Evolutionary conservation across 1,140 invertebrate genomes (phyloP).

Genomic region (Rhopalosiphum padi): DNA sequence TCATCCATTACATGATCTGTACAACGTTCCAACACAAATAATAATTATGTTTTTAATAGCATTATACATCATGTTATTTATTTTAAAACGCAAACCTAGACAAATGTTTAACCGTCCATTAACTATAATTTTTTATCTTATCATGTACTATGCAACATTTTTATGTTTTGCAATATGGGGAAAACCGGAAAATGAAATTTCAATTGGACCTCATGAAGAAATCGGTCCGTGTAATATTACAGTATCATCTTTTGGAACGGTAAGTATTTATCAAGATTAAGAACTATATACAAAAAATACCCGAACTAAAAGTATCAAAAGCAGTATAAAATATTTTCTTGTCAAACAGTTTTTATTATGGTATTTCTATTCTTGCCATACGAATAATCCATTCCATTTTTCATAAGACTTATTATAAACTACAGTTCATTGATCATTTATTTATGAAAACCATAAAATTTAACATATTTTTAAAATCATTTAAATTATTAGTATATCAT

Average conservation of each 20-base stretch:
- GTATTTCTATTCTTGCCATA: background rate
- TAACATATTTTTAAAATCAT: background rate
- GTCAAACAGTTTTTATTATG: background rate
- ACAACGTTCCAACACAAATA: constrained; percentile 59
- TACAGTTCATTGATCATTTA: background rate
- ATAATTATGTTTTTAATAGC: constrained; percentile 24
- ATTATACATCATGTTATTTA: background rate
- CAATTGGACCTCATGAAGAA: constrained; percentile 76
- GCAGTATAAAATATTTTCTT: background rate
- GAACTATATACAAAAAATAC: background rate
- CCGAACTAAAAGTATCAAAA: background rate
- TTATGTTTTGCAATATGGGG: constrained; percentile 68
- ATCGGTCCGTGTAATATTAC: constrained; percentile 76
- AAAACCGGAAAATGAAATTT: constrained; percentile 73
- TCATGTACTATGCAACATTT: constrained; percentile 67
- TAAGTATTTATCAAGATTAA: constrained; percentile 65
- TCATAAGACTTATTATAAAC: background rate
- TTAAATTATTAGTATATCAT: background rate
- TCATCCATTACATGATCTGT: constrained; percentile 76
- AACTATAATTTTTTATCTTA: constrained; percentile 62
- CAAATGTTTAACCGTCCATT: background rate
- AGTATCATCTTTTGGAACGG: constrained; percentile 72
- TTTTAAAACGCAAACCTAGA: background rate
- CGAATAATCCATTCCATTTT: background rate
- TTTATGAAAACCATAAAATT: background rate